Evolutionary conservation across 2,113 vertebrate species (phyloP), one percentile per base, ranked within the genome.

Genomic region (Megaceryle maxima): DNA sequence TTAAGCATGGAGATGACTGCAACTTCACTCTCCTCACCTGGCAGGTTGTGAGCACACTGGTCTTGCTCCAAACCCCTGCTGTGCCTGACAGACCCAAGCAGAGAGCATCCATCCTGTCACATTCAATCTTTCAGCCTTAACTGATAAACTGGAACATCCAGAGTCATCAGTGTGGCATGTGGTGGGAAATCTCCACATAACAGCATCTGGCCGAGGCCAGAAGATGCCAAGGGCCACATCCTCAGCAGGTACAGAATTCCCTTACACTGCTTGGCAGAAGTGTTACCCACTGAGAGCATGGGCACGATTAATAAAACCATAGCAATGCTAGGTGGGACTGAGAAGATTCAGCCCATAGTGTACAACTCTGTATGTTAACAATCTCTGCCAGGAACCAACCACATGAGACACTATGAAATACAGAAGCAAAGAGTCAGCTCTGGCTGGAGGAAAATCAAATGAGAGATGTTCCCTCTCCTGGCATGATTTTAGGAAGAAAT

Each of bases 181-280:
- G 67, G 39, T 24, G 46, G 74, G 87, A 82, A 94, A 83, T n/a
- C 37, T 67, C 53, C 72, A 33, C 0, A 1, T 24, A 10, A 24
- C 20, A 21, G 6, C 3, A 3, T 13, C 77, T 64, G 66, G 16
- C 24, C 60, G 39, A 0, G 13, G 66, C 56, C 72, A 57, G 43
- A n/a, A 29, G 55, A 28, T 37, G 43, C 19, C 1, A 0, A 35
- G 46, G 81, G 33, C 46, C 0, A 0, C 46, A 51, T 69, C 69
- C 78, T 44, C 35, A 66, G 64, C 50, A 19, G 64, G 63, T 15
- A n/a, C 28, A 14, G 20, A 20, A 35, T 33, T 35, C n/a, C n/a
- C 25, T 9, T 9, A 19, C 55, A 31, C 14, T 35, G 11, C 7
- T 26, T 20, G 37, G 50, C 29, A 74, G 25, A 33, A n/a, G 26